phyloP scores from a whole-genome alignment of 2,888 invertebrate genomes.

The Frankliniella fusca region DNA sequence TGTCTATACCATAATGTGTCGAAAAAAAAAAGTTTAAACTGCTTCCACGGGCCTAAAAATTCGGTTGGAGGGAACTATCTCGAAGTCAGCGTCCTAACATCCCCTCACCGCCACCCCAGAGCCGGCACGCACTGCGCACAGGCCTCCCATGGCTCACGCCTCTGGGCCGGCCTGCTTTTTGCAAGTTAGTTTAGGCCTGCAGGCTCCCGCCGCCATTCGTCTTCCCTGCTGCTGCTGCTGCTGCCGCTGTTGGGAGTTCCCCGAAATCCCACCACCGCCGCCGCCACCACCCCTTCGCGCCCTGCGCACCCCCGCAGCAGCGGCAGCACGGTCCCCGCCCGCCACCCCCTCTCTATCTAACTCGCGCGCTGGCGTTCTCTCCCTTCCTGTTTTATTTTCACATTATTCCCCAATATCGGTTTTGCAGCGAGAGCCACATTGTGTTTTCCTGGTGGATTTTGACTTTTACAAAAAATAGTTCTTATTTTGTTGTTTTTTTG shows the following conservation, averaged over 20 bases:
- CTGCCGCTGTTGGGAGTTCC: too few relatives aligned
- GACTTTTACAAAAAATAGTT: too few relatives aligned
- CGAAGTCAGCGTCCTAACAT: neutral
- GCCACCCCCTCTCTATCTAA: neutral
- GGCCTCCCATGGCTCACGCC: neutral
- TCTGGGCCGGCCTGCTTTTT: neutral
- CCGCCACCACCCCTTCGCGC: neutral
- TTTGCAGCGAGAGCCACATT: too few relatives aligned
- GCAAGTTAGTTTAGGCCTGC: slow-evolving; percentile 26
- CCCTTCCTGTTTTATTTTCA: neutral
- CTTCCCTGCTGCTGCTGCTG: too few relatives aligned
- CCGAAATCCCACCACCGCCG: neutral
- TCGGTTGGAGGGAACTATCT: too few relatives aligned
- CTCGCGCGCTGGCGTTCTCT: neutral
- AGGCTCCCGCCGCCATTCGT: neutral
- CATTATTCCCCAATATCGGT: too few relatives aligned
- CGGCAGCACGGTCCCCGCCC: neutral
- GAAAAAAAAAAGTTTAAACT: too few relatives aligned
- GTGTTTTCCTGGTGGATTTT: too few relatives aligned
- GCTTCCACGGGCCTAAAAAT: too few relatives aligned
- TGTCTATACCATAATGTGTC: too few relatives aligned
- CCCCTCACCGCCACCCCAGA: neutral
- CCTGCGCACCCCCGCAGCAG: neutral
- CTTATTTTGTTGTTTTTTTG: too few relatives aligned
- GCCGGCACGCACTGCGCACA: neutral